Evolutionary conservation across 2,113 vertebrate species (phyloP), one percentile per base, ranked within the genome.

Genomic region (Leptobrachium ailaonicum): DNA sequence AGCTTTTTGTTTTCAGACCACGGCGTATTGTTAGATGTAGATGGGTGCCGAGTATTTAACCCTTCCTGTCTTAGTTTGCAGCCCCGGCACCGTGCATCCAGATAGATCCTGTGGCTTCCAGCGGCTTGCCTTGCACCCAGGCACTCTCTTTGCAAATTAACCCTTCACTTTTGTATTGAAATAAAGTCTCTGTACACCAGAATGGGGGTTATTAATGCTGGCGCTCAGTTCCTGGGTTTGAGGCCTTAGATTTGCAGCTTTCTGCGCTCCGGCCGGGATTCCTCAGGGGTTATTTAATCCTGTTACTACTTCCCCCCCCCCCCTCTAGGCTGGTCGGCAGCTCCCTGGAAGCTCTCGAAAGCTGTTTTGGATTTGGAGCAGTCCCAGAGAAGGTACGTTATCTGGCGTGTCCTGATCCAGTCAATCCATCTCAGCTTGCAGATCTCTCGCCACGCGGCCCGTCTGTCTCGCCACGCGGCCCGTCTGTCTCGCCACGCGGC

Each of bases 271-370:
- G 20, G 20, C 20, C 20, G 20, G 20, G 20, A 32, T 62, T 62
- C n/a, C 50, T 54, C 11, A 1, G 50, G 50, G 11, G 50, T 11
- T 8, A 11, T 54, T 54, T 8, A 60, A 60, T 60, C 10, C 56
- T 12, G 10, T 54, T 8, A 60, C 8, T 14, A 3, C 13, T 60
- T 60, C 91, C 20, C 20, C 20, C 20, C 20, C 20, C 20, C 91
- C 85, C 87, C 87, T 83, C n/a, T 88, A 99, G 98, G 90, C 92
- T 99, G 91, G 98, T 99, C 79, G 96, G 98, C 86, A 98, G 96
- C 88, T 96, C 97, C 83, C 94, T 99, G 85, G 97, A 99, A 93
- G 96, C 96, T 2, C 91, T 99, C 89, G 97, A 99, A 94, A 98
- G 94, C 92, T 98, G 97, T 91, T 98, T 98, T 93, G 97, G 96